A percentile compares a stretch with the other conserved stretches of the same genome.
Evolutionary conservation across 2,113 vertebrate species (phyloP).

Genomic region (Oncorhynchus clarkii): DNA sequence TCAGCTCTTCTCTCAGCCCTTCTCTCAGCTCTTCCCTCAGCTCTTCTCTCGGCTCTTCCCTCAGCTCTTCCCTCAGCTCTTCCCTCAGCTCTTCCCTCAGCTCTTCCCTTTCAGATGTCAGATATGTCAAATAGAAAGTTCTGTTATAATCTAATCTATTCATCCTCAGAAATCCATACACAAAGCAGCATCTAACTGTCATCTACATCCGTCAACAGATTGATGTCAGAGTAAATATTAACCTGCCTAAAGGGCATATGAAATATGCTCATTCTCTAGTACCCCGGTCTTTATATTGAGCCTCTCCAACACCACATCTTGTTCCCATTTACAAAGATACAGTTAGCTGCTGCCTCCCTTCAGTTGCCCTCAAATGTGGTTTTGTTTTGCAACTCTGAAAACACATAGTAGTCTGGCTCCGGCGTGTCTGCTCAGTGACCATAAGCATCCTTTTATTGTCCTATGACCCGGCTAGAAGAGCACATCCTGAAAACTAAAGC

Average conservation of each 20-base stretch:
- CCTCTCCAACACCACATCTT: constrained; percentile 45
- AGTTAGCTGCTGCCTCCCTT: constrained; percentile 27
- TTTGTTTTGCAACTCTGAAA: constrained; percentile 58
- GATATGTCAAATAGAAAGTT: too few species aligned
- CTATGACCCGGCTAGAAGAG: constrained; percentile 28
- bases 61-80: too few species aligned
- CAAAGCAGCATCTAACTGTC: background rate
- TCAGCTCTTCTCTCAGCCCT: too few species aligned
- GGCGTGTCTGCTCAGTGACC: constrained; percentile 57
- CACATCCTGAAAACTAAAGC: constrained; percentile 33
- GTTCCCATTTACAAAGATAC: constrained; percentile 58
- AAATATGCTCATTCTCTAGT: background rate
- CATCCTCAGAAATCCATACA: background rate
- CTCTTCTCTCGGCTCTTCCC: too few species aligned
- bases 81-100: too few species aligned
- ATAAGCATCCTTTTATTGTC: constrained; percentile 65
- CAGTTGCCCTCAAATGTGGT: constrained; percentile 57
- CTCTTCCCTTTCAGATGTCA: too few species aligned
- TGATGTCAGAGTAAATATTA: background rate
- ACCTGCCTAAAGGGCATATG: constrained; percentile 1
- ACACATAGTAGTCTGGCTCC: constrained; percentile 58
- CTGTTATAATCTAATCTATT: too few species aligned
- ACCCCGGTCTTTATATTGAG: constrained; percentile 26
- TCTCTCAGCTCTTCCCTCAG: too few species aligned
- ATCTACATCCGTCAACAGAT: background rate